Conservation (phyloP, 2,797 vertebrate species). For the Columba guinea region DNA sequence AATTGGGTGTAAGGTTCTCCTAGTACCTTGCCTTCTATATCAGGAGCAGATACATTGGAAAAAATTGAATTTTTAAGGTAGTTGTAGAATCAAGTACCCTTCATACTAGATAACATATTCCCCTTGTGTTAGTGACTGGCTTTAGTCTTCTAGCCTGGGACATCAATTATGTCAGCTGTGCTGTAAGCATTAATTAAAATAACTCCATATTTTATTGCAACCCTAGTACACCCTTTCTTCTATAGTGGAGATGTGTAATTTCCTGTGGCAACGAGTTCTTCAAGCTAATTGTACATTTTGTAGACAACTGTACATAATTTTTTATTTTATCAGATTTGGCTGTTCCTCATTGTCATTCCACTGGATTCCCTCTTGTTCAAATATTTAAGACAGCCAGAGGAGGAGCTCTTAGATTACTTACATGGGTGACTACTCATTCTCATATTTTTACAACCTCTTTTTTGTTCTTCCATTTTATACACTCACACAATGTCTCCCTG, state of each 20-base stretch:
- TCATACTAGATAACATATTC: not conserved
- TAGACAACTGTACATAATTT: constrained; percentile 41
- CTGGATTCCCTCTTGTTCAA: not conserved
- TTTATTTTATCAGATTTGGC: constrained; percentile 13
- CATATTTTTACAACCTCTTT: not conserved
- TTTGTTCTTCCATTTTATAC: not conserved
- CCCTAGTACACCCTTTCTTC: not conserved
- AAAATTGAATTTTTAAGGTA: not conserved
- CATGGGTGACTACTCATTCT: not conserved
- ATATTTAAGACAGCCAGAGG: not conserved
- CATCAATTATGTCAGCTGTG: not conserved
- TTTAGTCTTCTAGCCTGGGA: not conserved
- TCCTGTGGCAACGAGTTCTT: constrained; percentile 33
- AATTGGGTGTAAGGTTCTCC: not conserved
- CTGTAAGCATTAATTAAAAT: constrained; percentile 33
- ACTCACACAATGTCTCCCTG: not conserved
- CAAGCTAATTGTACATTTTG: constrained; percentile 22
- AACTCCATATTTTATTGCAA: not conserved
- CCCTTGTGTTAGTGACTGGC: not conserved
- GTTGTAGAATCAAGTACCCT: not conserved
- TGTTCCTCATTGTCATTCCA: not conserved
- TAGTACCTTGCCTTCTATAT: not conserved
- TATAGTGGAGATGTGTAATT: not conserved
- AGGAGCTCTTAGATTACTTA: not conserved
- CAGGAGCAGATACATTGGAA: not conserved